Evolutionary conservation across 2,113 vertebrate genomes (phyloP).

Genomic region (Heterocephalus glaber): DNA sequence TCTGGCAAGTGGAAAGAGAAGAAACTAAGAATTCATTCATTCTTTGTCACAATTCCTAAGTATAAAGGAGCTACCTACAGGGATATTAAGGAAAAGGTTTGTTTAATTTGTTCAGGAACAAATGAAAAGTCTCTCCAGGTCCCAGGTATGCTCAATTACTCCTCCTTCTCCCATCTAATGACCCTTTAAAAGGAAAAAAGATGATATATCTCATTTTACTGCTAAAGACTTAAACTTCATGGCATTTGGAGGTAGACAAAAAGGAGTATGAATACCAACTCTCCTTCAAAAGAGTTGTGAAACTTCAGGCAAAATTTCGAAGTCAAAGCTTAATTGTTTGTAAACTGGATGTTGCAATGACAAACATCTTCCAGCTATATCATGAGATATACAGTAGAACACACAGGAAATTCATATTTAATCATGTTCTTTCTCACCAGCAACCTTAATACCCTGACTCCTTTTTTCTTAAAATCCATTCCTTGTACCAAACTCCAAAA

Average conservation of each 20-base stretch:
- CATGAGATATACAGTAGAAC: background rate
- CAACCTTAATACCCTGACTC: background rate
- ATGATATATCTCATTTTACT: background rate
- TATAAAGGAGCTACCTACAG: background rate
- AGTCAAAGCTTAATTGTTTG: background rate
- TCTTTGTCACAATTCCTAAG: background rate
- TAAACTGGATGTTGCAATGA: background rate
- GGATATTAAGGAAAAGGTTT: background rate
- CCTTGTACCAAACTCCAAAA: background rate
- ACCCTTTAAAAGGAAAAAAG: background rate
- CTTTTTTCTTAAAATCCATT: background rate
- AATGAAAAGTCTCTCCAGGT: background rate
- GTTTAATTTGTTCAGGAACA: background rate
- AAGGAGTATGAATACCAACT: background rate
- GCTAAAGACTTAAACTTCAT: conserved; percentile 22
- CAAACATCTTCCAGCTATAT: background rate
- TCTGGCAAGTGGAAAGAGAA: background rate
- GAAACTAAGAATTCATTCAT: background rate
- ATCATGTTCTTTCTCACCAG: background rate
- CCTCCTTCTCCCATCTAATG: background rate
- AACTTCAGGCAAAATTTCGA: background rate
- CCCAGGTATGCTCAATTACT: background rate
- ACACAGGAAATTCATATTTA: background rate
- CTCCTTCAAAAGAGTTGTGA: background rate
- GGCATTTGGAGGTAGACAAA: background rate